Evolutionary conservation across 2,888 invertebrate genomes (phyloP).

Genomic region (Zonitis immaculata): DNA sequence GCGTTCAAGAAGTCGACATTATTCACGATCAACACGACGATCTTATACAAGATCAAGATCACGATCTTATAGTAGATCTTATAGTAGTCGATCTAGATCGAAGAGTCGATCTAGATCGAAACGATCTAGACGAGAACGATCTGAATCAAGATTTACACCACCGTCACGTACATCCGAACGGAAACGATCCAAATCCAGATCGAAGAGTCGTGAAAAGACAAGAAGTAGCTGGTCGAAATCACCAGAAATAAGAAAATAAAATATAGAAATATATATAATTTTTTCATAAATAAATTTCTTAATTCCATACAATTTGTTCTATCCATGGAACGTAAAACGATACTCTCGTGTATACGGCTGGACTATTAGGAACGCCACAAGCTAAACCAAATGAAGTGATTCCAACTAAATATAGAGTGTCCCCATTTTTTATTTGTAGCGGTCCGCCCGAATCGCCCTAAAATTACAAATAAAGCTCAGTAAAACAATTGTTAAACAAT

Average conservation of each 20-base stretch:
- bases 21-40: constrained; percentile 19
- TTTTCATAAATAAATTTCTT: too few relatives aligned
- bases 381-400: constrained; percentile 13
- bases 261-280: too few relatives aligned
- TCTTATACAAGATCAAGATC: constrained; percentile 10
- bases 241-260: too few relatives aligned
- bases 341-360: constrained; percentile 17
- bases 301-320: constrained; percentile 10
- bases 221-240: too few relatives aligned
- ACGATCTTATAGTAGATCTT: constrained; percentile 16
- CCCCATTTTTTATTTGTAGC: constrained; percentile 9
- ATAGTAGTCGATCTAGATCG: constrained; percentile 29
- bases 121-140: too few relatives aligned
- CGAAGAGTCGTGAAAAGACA: too few relatives aligned
- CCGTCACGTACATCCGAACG: too few relatives aligned
- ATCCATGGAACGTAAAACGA: constrained; percentile 18
- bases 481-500: neutral
- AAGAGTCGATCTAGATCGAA: constrained; percentile 27
- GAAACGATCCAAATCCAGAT: too few relatives aligned
- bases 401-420: constrained; percentile 6
- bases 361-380: constrained; percentile 15
- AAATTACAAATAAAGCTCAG: neutral
- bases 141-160: too few relatives aligned
- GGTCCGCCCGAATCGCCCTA: constrained; percentile 15
- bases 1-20: constrained; percentile 15